These are phyloP conservation scores for Murina feae DNA, from an alignment of 2,113 vertebrate species.

Conservation along the genomic window DNA sequence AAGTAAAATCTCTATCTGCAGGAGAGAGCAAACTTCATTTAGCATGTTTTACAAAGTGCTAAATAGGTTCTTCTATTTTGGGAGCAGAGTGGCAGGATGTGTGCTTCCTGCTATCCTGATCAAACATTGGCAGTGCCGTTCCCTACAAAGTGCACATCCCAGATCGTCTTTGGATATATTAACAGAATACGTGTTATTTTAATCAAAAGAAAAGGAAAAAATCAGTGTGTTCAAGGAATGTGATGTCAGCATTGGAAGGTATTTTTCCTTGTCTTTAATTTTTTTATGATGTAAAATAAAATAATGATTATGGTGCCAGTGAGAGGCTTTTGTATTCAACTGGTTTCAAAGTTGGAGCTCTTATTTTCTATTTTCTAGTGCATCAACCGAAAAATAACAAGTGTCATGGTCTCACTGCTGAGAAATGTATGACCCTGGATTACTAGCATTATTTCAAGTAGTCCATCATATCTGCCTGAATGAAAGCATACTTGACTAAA, in stretches of 20 bases:
- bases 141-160: not conserved
- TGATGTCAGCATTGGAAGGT: not conserved
- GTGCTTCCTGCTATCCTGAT: conserved; percentile 65
- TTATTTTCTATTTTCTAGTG: conserved; percentile 25
- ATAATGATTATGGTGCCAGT: not conserved
- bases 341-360: conserved; percentile 40
- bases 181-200: conserved; percentile 48
- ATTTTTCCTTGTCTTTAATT: conserved; percentile 56
- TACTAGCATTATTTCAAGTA: not conserved
- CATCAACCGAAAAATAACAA: not conserved
- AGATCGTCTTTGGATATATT: conserved; percentile 46
- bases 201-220: conserved; percentile 20
- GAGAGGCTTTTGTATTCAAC: conserved; percentile 28
- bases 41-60: conserved; percentile 81
- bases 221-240: not conserved
- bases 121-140: conserved; percentile 57
- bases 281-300: conserved; percentile 47
- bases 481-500: not conserved
- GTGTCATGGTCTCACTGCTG: not conserved
- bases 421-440: not conserved
- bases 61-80: conserved; percentile 79
- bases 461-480: not conserved
- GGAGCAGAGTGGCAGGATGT: conserved; percentile 47
- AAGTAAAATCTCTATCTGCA: conserved; percentile 74
- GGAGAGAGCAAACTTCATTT: conserved; percentile 80